Percentiles rank a stretch among this genome's conserved stretches.
Evolutionary conservation across 2,113 vertebrate species (phyloP).

Genomic region (Stigmatopora nigra): DNA sequence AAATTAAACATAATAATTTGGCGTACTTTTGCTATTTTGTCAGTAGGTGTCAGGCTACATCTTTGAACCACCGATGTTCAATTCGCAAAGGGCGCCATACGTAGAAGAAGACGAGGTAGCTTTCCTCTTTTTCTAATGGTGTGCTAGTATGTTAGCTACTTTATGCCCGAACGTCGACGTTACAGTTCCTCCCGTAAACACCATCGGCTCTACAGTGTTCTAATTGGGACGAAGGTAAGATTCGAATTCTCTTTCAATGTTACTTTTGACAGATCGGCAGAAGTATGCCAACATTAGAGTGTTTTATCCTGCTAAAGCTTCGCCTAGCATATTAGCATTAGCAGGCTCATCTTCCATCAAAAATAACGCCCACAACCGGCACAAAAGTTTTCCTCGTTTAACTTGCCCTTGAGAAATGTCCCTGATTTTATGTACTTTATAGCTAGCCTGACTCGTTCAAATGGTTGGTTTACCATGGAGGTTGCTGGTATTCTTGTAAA

Average conservation of each 20-base stretch:
- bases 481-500: not conserved
- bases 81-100: not conserved
- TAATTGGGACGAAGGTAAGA: not conserved
- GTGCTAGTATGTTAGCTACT: conserved; percentile 13
- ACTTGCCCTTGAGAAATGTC: not conserved
- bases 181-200: not conserved
- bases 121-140: conserved; percentile 1
- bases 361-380: not conserved
- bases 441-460: not conserved
- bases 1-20: not conserved
- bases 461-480: not conserved
- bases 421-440: too few relatives aligned
- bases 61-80: not conserved
- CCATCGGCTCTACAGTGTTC: not conserved
- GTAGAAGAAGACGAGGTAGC: conserved; percentile 22
- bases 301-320: conserved; percentile 15
- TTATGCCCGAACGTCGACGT: conserved; percentile 8
- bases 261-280: not conserved
- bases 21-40: not conserved
- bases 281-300: conserved; percentile 24
- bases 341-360: conserved; percentile 22
- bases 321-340: conserved; percentile 24
- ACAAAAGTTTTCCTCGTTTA: not conserved
- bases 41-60: conserved; percentile 21
- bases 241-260: not conserved